A percentile compares a stretch with the other conserved stretches of the same genome.
phyloP scores from a whole-genome alignment of 2,888 invertebrate genomes.

The Cheilosia soror region DNA sequence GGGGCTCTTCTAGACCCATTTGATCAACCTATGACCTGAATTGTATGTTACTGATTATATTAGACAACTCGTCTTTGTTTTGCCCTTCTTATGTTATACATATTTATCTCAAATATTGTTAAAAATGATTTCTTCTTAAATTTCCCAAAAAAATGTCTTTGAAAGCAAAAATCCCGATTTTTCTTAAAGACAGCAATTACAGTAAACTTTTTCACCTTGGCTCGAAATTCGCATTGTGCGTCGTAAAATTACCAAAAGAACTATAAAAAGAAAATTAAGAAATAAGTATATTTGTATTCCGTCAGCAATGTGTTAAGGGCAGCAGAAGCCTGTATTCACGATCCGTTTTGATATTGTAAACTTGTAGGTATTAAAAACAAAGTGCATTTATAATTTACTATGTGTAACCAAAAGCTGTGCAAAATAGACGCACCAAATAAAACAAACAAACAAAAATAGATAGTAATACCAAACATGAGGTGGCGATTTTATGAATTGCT shows the following conservation, averaged over 20 bases:
- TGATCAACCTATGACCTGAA: too few species aligned
- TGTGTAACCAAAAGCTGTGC: slow-evolving; percentile 60
- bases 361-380: slow-evolving; percentile 69
- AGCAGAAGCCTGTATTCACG: slow-evolving; percentile 40
- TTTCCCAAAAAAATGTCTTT: too few species aligned
- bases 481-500: slow-evolving; percentile 23
- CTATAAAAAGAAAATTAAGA: slow-evolving; percentile 10
- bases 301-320: slow-evolving; percentile 53
- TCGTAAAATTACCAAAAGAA: slow-evolving; percentile 30
- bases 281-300: slow-evolving; percentile 56
- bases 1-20: too few species aligned
- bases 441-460: slow-evolving; percentile 22
- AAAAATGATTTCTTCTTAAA: too few species aligned
- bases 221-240: slow-evolving; percentile 29
- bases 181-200: neutral
- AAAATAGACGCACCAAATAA: slow-evolving; percentile 63
- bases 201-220: slow-evolving; percentile 14
- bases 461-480: slow-evolving; percentile 39
- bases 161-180: too few species aligned
- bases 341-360: slow-evolving; percentile 69
- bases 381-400: slow-evolving; percentile 74
- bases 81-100: too few species aligned
- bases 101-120: too few species aligned
- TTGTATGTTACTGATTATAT: too few species aligned
- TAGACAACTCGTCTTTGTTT: too few species aligned